phyloP scores from a whole-genome alignment of 2,113 vertebrate species.

The Daphoenositta chrysoptera region DNA sequence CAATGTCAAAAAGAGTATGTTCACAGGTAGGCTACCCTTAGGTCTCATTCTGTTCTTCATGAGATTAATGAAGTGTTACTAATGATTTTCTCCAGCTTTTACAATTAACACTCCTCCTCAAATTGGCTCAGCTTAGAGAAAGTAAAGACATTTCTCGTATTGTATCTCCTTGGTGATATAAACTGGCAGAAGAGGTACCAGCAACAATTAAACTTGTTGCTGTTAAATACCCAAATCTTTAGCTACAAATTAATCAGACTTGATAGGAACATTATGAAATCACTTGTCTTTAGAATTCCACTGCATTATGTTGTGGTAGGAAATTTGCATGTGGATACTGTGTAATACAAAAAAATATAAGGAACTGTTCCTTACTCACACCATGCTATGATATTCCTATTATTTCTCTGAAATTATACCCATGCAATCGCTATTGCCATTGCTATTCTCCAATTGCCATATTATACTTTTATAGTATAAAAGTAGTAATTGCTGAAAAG shows the following conservation, averaged over 20 bases:
- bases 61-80: slow-evolving; percentile 10
- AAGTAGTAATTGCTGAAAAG: neutral
- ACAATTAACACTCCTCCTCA: neutral
- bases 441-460: neutral
- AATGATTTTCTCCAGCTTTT: neutral
- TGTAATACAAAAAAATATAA: no score
- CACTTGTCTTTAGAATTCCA: neutral
- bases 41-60: neutral
- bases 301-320: neutral
- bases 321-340: neutral
- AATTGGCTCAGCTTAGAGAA: neutral
- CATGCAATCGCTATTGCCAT: neutral
- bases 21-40: neutral
- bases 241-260: neutral
- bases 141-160: neutral
- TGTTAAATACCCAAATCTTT: neutral
- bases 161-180: neutral
- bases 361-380: neutral
- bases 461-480: neutral
- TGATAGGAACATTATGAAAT: neutral
- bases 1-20: neutral
- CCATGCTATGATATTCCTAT: neutral
- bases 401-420: neutral
- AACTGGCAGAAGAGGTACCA: neutral
- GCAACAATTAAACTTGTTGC: neutral